Evolutionary conservation across 53 echinoderm and acorn worm genomes (phyloP), one percentile per base, ranked within the genome.

Genomic region (Astropecten irregularis): DNA sequence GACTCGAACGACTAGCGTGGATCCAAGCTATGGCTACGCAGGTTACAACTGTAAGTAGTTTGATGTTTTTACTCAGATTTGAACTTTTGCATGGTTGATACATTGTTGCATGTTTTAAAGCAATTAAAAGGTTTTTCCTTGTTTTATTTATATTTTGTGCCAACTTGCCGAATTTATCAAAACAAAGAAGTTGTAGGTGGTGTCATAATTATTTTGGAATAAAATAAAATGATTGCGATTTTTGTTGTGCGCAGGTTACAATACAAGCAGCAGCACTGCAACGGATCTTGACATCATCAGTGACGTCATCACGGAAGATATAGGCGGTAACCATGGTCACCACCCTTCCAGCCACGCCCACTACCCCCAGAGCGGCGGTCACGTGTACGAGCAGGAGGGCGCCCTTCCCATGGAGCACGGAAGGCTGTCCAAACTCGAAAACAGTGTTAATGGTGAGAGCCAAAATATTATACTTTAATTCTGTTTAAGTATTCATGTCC

Each of bases 241-340:
- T 34, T 52, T 11, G 22, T 7, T 26, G 19, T 9, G 0, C 22
- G 2, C 42, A 76, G 59, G 59, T 26, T 76, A 76, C 38, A 32
- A 56, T 15, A 42, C 42, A 42, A 18, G 53, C 11, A 63, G 32
- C 37, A 76, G 84, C 60, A 57, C 83, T 13, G 69, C 76, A 34
- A 40, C 65, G 20, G 89, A 84, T 52, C 79, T 89, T 29, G 31
- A 36, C 23, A 60, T 57, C 55, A 85, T 89, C 85, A 77, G 16
- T 18, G 89, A 89, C 55, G 89, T 89, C 77, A 89, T 89, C 49
- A 77, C 60, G 2, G 50, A 77, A 30, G 89, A 89, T 40, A 77
- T 89, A 29, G 38, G 60, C 5, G 55, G 36, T 46, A 67, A 67
- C 74, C 52, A 52, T 20, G 85, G 70, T 47, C 89, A 77, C 69